Percentiles rank a stretch among this genome's conserved stretches.
Conservation (phyloP, 1,140 invertebrate species). For the Venturia canescens region DNA sequence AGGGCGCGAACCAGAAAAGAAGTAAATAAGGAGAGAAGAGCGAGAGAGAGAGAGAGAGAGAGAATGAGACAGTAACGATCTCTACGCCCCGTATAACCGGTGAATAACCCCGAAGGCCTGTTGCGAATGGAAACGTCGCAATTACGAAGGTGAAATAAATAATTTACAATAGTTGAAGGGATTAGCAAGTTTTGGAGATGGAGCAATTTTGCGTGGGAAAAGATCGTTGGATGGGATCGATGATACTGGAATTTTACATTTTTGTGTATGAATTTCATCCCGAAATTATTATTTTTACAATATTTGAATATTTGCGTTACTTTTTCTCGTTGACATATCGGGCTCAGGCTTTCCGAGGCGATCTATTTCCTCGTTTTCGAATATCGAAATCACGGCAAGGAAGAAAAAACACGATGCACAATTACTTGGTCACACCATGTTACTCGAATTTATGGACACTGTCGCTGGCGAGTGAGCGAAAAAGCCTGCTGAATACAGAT, state of each 20-base stretch:
- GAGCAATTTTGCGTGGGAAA: no score
- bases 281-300: no score
- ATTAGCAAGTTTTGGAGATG: no score
- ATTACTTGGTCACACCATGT: constrained; percentile 36
- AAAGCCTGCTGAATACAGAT: not conserved
- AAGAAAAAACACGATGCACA: not conserved
- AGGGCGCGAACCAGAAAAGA: not conserved
- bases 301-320: no score
- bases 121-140: not conserved
- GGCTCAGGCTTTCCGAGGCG: no score
- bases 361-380: not conserved
- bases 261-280: no score
- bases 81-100: constrained; percentile 35
- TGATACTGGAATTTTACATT: no score
- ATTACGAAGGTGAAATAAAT: no score
- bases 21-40: not conserved
- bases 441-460: constrained; percentile 35
- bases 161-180: no score
- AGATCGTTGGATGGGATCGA: no score
- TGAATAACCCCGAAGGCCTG: constrained; percentile 25
- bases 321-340: no score
- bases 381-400: not conserved
- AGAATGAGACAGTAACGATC: constrained; percentile 21
- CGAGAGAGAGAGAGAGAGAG: not conserved
- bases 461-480: not conserved